Percentiles rank a stretch among this genome's conserved stretches.
Evolutionary conservation across 2,113 vertebrate species (phyloP).

Genomic region (Poeciliopsis occidentalis): DNA sequence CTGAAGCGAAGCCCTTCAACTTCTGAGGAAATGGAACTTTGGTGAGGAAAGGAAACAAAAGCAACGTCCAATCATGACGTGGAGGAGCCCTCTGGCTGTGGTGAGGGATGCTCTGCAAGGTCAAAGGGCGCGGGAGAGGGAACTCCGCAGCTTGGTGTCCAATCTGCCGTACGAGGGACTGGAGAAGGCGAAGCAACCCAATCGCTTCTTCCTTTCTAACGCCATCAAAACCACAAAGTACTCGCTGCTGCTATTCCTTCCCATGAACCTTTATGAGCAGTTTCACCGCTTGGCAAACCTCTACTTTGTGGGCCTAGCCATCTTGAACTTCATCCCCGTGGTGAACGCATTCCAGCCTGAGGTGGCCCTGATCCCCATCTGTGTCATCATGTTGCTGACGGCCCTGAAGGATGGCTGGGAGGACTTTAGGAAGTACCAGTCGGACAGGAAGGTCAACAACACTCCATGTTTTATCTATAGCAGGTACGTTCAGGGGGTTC

Average conservation of each 20-base stretch:
- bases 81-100: conserved; percentile 65
- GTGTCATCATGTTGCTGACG: conserved; percentile 85
- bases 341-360: conserved; percentile 91
- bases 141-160: conserved; percentile 81
- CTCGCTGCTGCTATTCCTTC: conserved; percentile 86
- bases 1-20: background rate
- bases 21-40: conserved; percentile 29
- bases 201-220: conserved; percentile 82
- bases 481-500: conserved; percentile 78
- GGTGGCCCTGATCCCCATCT: conserved; percentile 87
- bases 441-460: conserved; percentile 89
- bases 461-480: conserved; percentile 85
- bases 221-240: conserved; percentile 93
- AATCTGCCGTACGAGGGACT: conserved; percentile 83
- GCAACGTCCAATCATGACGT: conserved; percentile 62
- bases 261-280: conserved; percentile 91
- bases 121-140: conserved; percentile 79
- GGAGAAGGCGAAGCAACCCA: conserved; percentile 83
- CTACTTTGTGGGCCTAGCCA: conserved; percentile 87
- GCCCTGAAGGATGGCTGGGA: conserved; percentile 94
- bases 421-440: conserved; percentile 87
- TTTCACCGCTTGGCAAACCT: conserved; percentile 91
- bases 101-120: conserved; percentile 72
- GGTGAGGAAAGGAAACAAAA: conserved; percentile 30
- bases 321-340: conserved; percentile 89